phyloP scores from a whole-genome alignment of 2,113 vertebrate species.

The Chitala chitala region DNA sequence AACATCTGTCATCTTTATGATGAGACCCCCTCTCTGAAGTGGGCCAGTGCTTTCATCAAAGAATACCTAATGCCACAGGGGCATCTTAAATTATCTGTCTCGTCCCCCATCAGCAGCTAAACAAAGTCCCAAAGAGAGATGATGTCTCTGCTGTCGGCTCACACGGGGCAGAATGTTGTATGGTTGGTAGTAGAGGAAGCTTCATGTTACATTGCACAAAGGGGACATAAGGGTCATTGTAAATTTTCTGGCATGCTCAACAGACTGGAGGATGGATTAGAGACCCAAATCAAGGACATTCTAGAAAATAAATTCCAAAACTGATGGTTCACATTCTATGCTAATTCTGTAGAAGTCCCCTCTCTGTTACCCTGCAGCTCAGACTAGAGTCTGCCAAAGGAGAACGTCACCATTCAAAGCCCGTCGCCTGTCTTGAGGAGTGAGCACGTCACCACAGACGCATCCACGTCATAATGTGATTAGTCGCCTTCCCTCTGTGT shows the following conservation, averaged over 20 bases:
- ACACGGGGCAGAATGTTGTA: background rate
- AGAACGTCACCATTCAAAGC: background rate
- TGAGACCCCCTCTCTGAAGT: background rate
- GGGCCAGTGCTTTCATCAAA: background rate
- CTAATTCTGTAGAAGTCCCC: too few relatives aligned
- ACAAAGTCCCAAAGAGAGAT: background rate
- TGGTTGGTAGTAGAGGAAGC: too few relatives aligned
- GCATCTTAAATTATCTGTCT: background rate
- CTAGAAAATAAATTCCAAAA: too few relatives aligned
- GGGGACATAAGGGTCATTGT: too few relatives aligned
- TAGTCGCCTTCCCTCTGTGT: background rate
- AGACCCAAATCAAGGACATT: too few relatives aligned
- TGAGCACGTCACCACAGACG: background rate
- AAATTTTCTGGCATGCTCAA: too few relatives aligned
- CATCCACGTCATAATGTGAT: conserved; percentile 20
- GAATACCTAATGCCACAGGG: background rate
- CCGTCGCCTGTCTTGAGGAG: background rate
- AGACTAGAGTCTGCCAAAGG: background rate
- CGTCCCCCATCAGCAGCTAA: background rate
- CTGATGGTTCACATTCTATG: too few relatives aligned
- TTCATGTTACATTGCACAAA: too few relatives aligned
- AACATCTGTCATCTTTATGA: background rate
- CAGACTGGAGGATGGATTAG: too few relatives aligned
- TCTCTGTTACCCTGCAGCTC: background rate
- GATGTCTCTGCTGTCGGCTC: background rate